Evolutionary conservation across 23 tunicate species (phyloP), one percentile per base, ranked within the genome.

Genomic region (Phallusia fumigata): DNA sequence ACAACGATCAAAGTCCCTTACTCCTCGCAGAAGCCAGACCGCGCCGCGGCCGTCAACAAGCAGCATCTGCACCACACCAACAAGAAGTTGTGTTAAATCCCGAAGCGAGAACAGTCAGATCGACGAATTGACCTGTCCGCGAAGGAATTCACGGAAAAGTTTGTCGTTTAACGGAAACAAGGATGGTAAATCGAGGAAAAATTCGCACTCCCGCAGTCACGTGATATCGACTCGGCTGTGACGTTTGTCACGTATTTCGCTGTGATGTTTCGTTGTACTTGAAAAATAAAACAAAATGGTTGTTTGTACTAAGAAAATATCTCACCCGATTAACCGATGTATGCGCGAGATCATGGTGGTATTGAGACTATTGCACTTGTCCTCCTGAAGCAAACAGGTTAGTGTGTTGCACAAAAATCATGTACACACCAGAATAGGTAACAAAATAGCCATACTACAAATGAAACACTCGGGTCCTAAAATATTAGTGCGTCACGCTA

Each of bases 1-100:
- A 16, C 36, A 13, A 30, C 77, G 77, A 11, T 74, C 77, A 3
- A 74, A 74, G 16, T 74, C 77, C 40, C 40, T 74, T 11, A 74
- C 36, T 15, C 77, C 77, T 32, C 77, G 77, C 30, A 24, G 40
- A 32, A 74, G 77, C 19, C 77, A 58, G 26, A 58, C 26, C 69
- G 16, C 69, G 13, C 15, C 16, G 28, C 69, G 16, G 8, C 69
- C 69, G 1, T 21, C 28, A 1, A 6, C 69, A 58, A 58, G 28
- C 16, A 58, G 13, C 69, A 58, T 16, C 13, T 58, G 69, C 69
- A 58, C 69, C 11, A 58, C 69, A 24, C 69, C 69, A 2, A 58
- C 69, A 1, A 58, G 69, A 58, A 58, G 69, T 3, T 58, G 69
- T 16, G 69, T 24, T 22, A 58, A 58, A 22, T 58, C 16, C 26